Evolutionary conservation across 2,113 vertebrate genomes (phyloP), one percentile per base, ranked within the genome.

Genomic region (Amazona vittata): DNA sequence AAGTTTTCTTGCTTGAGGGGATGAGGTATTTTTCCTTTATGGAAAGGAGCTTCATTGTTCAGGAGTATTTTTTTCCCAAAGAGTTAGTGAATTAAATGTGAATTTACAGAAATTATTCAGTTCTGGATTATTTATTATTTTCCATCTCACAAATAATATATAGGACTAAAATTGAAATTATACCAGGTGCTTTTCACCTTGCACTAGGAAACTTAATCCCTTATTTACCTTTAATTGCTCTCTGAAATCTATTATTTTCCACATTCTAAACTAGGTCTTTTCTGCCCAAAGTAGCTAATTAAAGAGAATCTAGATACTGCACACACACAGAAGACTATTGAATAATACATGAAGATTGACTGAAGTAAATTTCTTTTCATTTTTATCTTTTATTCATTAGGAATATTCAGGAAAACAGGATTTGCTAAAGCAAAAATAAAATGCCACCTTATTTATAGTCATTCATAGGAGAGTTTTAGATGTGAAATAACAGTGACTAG

Each of bases 301-400:
- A 98, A 96, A 95, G 55, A 73, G 41, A 78, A 94, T 87, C 85
- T 95, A 89, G 91, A 62, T 88, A 89, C 76, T 76, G 77, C 41
- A 62, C 31, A 41, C 4, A 0, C 33, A 92, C 18, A 93, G 70
- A 95, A 93, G 44, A 91, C 33, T 64, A 50, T 41, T 98, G 96
- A 98, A 97, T 98, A 97, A 98, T 98, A 92, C 96, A 97, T 98
- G 94, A 97, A 96, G 86, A 97, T 96, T 96, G 96, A 97, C 92
- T 97, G 80, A 96, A 97, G 88, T 95, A 13, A 95, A 95, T 97
- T 87, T 97, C 95, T 97, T 96, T 93, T 93, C 69, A 94, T 96
- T 97, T 97, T 95, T 96, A 96, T 97, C 64, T 97, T 97, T 97
- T 97, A 97, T 96, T 96, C 90, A 95, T 96, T 97, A 94, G 83